A percentile compares a stretch with the other conserved stretches of the same genome.
These are phyloP conservation scores for Papilio polytes DNA, from an alignment of 1,140 invertebrate species.

Conservation along the genomic window DNA sequence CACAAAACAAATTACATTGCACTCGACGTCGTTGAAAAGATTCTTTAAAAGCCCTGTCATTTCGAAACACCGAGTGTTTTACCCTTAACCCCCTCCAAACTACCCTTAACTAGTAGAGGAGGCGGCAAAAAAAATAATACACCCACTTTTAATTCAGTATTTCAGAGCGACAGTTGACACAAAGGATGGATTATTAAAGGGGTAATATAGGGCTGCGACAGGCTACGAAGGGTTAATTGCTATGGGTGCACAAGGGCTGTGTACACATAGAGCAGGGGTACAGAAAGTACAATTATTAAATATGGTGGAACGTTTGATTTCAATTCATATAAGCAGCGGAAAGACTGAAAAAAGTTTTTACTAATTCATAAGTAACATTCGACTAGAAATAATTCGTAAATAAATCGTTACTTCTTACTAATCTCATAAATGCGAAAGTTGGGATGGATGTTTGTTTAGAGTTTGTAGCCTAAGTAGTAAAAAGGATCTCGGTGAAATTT, in stretches of 20 bases:
- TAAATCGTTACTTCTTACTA: too few relatives aligned
- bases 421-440: too few relatives aligned
- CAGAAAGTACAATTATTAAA: slow-evolving; percentile 37
- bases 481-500: too few relatives aligned
- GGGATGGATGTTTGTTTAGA: too few relatives aligned
- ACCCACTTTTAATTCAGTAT: slow-evolving; percentile 73
- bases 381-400: too few relatives aligned
- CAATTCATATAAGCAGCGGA: slow-evolving; percentile 19
- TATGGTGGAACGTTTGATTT: slow-evolving; percentile 42
- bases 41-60: slow-evolving; percentile 66
- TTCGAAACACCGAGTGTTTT: slow-evolving; percentile 61
- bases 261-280: not conserved
- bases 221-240: slow-evolving; percentile 74
- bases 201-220: slow-evolving; percentile 70
- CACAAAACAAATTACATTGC: slow-evolving; percentile 40
- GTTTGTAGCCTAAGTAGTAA: too few relatives aligned
- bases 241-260: slow-evolving; percentile 57
- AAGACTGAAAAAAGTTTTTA: not conserved
- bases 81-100: slow-evolving; percentile 49
- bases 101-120: slow-evolving; percentile 45
- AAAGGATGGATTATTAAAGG: slow-evolving; percentile 67
- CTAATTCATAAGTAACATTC: too few relatives aligned
- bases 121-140: slow-evolving; percentile 65
- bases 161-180: slow-evolving; percentile 77
- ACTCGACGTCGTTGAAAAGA: slow-evolving; percentile 46